Evolutionary conservation across 2,888 invertebrate genomes (phyloP).

Genomic region (Sesia apiformis): DNA sequence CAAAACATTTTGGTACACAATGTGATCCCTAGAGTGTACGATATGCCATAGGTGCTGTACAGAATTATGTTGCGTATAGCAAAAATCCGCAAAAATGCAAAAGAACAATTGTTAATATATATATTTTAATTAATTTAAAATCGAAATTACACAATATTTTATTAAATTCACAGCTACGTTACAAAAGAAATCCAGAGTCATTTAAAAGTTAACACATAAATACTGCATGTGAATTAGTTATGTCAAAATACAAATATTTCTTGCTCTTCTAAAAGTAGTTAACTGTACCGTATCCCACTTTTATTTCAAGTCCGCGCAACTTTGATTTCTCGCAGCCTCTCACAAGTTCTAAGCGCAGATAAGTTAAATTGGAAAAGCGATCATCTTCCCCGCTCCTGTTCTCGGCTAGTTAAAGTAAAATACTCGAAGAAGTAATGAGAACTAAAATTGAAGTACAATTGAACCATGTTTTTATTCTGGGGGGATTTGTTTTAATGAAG

Average conservation of each 20-base stretch:
- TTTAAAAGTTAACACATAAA: too few species aligned
- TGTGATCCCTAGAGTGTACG: too few species aligned
- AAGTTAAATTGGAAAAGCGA: conserved; percentile 50
- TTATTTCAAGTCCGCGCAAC: neutral
- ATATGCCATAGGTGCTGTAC: too few species aligned
- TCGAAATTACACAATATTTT: too few species aligned
- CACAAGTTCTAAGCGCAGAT: conserved; percentile 22
- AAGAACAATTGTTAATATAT: too few species aligned
- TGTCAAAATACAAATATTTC: neutral
- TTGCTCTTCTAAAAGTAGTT: too few species aligned
- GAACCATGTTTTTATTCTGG: neutral
- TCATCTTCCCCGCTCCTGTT: conserved; percentile 21
- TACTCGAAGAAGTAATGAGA: neutral
- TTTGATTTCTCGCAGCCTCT: neutral
- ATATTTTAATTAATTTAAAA: too few species aligned
- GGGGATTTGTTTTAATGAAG: neutral
- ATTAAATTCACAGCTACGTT: too few species aligned
- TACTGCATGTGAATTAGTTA: neutral
- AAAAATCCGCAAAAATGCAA: too few species aligned
- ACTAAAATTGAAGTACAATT: neutral
- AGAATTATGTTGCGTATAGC: too few species aligned
- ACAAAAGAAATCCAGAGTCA: too few species aligned
- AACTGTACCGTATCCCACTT: neutral
- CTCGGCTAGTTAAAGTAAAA: neutral
- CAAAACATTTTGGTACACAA: neutral